Evolutionary conservation across 23 tunicate genomes (phyloP).

Genomic region (Styela plicata): DNA sequence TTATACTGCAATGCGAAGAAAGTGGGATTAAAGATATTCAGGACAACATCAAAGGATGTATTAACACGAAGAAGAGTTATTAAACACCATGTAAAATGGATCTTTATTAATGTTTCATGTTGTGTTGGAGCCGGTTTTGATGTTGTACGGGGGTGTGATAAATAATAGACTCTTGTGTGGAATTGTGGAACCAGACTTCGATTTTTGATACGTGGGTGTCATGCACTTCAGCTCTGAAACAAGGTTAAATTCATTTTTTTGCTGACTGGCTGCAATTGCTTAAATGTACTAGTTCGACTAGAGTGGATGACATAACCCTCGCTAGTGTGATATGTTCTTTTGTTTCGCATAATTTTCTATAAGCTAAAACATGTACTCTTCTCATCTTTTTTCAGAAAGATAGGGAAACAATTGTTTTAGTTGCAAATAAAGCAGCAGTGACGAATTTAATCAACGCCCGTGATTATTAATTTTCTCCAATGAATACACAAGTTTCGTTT

Average conservation of each 20-base stretch:
- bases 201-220: constrained; percentile 1
- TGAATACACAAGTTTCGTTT: constrained; percentile 80
- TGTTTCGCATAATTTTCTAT: constrained; percentile 10
- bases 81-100: constrained; percentile 58
- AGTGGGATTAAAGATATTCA: constrained; percentile 54
- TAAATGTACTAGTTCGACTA: constrained; percentile 27
- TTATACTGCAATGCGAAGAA: constrained; percentile 29
- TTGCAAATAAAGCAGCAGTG: constrained; percentile 35
- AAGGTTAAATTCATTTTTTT: constrained; percentile 30
- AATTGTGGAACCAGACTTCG: background rate
- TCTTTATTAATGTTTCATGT: background rate
- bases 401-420: constrained; percentile 32
- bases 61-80: no score
- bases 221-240: constrained; percentile 12
- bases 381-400: constrained; percentile 52
- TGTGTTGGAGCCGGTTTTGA: background rate
- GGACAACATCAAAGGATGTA: constrained; percentile 27
- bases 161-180: constrained; percentile 53
- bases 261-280: constrained; percentile 16
- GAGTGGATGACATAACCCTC: background rate
- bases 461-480: constrained; percentile 51
- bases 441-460: constrained; percentile 34
- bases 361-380: constrained; percentile 36
- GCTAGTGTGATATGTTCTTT: background rate
- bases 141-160: constrained; percentile 43